These are phyloP conservation scores for Oscheius myriophilus DNA, from an alignment of 2,888 invertebrate species.

Conservation along the genomic window DNA sequence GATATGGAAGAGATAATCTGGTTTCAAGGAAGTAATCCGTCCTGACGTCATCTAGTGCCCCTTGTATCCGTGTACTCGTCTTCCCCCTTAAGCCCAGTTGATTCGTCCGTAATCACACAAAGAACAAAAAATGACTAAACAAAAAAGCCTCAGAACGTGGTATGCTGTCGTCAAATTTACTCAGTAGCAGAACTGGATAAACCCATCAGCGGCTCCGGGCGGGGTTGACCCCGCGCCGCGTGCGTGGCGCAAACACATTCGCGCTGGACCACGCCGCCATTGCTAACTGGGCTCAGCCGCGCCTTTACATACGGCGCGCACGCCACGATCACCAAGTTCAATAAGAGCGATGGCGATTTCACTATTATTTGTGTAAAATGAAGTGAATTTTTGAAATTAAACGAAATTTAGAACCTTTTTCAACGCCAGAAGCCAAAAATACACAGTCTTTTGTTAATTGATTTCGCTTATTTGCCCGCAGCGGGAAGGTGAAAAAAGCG, in stretches of 20 bases:
- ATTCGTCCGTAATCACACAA: background rate
- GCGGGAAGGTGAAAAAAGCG: too few relatives aligned
- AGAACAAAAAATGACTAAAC: background rate
- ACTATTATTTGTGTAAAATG: too few relatives aligned
- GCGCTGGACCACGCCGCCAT: background rate
- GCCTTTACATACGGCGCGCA: background rate
- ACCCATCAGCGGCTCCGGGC: constrained; percentile 13
- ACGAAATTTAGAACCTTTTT: too few relatives aligned
- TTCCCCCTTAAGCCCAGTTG: background rate
- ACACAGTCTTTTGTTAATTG: too few relatives aligned
- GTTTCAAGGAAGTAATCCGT: background rate
- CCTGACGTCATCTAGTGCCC: background rate
- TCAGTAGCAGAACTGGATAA: constrained; percentile 28
- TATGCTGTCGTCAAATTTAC: constrained; percentile 23
- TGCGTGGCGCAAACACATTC: background rate
- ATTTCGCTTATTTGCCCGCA: too few relatives aligned
- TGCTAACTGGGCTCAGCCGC: background rate
- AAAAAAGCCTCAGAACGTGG: constrained; percentile 23
- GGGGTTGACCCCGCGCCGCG: constrained; percentile 7
- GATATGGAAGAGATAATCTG: background rate
- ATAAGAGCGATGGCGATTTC: too few relatives aligned
- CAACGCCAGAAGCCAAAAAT: too few relatives aligned
- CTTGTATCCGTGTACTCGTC: background rate
- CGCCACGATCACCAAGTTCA: too few relatives aligned
- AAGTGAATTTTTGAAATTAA: too few relatives aligned